These are phyloP conservation scores for Cynoglossus semilaevis DNA, from an alignment of 2,113 vertebrate species.

Conservation along the genomic window DNA sequence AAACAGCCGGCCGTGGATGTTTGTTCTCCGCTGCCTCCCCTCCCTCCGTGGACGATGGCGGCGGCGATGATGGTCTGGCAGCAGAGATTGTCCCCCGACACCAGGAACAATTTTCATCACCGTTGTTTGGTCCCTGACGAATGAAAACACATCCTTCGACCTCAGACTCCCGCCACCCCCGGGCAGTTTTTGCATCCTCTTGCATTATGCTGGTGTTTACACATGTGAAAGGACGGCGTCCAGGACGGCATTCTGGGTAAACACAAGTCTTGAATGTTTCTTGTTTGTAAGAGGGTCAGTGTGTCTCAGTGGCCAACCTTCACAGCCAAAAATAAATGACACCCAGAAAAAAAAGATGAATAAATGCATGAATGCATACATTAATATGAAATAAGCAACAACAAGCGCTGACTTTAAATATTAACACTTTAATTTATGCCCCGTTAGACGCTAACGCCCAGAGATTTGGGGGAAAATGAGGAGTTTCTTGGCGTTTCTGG, in stretches of 20 bases:
- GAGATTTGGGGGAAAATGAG: neutral
- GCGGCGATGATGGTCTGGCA: constrained; percentile 4
- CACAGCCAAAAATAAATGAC: constrained; percentile 19
- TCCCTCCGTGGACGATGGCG: too few species aligned
- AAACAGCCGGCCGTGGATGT: neutral
- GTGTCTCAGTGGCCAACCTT: constrained; percentile 11
- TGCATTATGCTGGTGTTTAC: neutral
- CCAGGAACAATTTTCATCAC: neutral
- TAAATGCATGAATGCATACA: constrained; percentile 26
- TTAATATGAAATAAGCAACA: constrained; percentile 18
- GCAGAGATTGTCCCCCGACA: constrained; percentile 15
- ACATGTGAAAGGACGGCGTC: constrained; percentile 6
- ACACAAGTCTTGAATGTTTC: neutral
- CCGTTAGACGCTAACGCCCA: neutral
- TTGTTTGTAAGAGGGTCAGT: constrained; percentile 24
- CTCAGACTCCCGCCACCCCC: too few species aligned
- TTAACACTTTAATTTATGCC: neutral
- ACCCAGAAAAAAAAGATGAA: neutral
- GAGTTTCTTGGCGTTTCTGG: too few species aligned
- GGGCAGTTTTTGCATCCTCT: neutral
- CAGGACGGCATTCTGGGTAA: constrained; percentile 4
- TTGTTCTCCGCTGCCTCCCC: too few species aligned
- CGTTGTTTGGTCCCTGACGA: neutral
- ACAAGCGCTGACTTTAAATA: neutral
- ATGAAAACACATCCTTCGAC: neutral